Conservation (phyloP, 2,888 invertebrate genomes). For the Ectobius pallidus region DNA sequence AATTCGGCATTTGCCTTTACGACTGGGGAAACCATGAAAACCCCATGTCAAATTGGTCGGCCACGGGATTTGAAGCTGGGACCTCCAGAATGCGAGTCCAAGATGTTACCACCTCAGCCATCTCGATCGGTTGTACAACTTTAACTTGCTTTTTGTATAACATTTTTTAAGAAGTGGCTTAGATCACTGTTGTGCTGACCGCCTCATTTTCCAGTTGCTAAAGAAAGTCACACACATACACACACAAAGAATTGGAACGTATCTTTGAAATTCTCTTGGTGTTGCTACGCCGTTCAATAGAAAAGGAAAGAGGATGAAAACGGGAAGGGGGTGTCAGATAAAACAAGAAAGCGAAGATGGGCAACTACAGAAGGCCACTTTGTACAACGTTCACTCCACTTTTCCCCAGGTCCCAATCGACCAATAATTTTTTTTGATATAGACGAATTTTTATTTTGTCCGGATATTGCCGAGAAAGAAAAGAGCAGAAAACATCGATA, state of each 20-base stretch:
- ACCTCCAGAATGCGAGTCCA: too few species aligned
- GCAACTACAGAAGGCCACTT: neutral
- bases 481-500: slow-evolving; percentile 2
- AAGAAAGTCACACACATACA: neutral
- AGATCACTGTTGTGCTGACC: too few species aligned
- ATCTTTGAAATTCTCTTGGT: neutral
- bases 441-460: slow-evolving; percentile 18
- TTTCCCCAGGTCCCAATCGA: neutral
- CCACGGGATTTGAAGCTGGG: too few species aligned
- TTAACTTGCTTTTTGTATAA: too few species aligned
- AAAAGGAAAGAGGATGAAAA: slow-evolving; percentile 11
- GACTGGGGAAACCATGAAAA: too few species aligned
- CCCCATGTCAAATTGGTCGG: too few species aligned
- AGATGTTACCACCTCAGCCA: too few species aligned
- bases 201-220: neutral
- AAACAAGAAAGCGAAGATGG: neutral
- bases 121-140: too few species aligned
- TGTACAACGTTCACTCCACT: neutral
- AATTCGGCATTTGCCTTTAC: too few species aligned
- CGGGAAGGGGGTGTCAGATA: too few species aligned
- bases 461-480: neutral
- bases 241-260: too few species aligned
- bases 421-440: slow-evolving; percentile 16
- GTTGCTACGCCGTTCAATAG: neutral
- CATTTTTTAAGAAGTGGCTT: too few species aligned